Evolutionary conservation across 2,797 vertebrate genomes (phyloP), one percentile per base, ranked within the genome.

Genomic region (Acanthurus tractus): DNA sequence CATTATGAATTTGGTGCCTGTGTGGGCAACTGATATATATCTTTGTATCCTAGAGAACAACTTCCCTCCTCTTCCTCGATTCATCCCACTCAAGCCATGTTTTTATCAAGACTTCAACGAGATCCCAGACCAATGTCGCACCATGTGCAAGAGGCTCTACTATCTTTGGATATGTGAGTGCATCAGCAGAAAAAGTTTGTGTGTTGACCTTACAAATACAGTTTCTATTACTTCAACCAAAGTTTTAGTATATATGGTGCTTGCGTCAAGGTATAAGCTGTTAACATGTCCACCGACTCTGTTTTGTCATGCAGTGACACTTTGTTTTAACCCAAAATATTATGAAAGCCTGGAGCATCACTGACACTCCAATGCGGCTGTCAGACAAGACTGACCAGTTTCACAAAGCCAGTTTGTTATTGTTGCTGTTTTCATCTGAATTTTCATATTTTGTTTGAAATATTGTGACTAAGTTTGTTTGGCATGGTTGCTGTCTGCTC

Each of bases 101-200:
- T 99, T 99, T 92, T 98, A 99, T 92, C 98, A 99, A 90, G 96
- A 99, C 82, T 95, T 97, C 23, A 96, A 98, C 1, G 98, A 99
- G 89, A 99, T 99, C 70, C 98, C 98, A 40, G 95, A 97, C 0
- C 95, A 96, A 46, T 90, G 92, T 45, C 97, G 96, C 74, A 92
- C 91, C 22, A 96, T 99, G 92, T 97, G 98, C 94, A 97, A 96
- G 86, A 94, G 95, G 71, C 94, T 99, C 75, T 99, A 98, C 89
- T 97, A 96, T 48, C 93, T 99, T 9, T 99, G 97, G 98, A 96
- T 98, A 85, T 96, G 98, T 99, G 93, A 96, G 98, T 94, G 45
- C 1, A 11, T 6, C 67, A 52, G 36, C 50, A 57, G 12, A 23
- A 3, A 46, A 29, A 4, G 54, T 59, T 46, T 73, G 71, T 22